phyloP scores from a whole-genome alignment of 2,113 vertebrate species.

The Dasyornis broadbenti region DNA sequence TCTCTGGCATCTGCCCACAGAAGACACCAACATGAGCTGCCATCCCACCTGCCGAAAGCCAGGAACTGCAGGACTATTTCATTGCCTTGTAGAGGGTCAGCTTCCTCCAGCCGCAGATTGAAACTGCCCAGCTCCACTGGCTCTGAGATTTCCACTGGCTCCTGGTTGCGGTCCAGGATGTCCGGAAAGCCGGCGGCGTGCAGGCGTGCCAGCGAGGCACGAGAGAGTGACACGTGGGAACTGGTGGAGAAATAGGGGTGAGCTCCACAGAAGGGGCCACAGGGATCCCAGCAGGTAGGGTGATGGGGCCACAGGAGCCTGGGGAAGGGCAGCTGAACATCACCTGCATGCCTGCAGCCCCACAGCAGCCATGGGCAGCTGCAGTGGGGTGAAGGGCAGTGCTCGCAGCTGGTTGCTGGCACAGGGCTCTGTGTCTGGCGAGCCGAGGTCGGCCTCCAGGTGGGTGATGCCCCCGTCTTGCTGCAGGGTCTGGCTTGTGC shows the following conservation, averaged over 20 bases:
- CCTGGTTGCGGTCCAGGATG: slow-evolving; percentile 74
- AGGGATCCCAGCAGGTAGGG: fast-evolving
- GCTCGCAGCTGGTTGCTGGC: slow-evolving; percentile 72
- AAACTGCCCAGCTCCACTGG: slow-evolving; percentile 68
- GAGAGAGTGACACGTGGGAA: slow-evolving; percentile 71
- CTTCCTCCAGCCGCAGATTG: slow-evolving; percentile 78
- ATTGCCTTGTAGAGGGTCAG: slow-evolving; percentile 80
- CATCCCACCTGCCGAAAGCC: slow-evolving; percentile 83
- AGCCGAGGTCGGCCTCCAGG: slow-evolving; percentile 72
- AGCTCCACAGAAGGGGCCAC: fast-evolving
- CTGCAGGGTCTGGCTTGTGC: slow-evolving; percentile 3
- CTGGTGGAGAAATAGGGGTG: slow-evolving; percentile 29
- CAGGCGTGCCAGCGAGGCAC: slow-evolving; percentile 78
- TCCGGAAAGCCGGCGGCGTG: slow-evolving; percentile 79
- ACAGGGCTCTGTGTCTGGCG: background rate
- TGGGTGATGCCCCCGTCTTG: slow-evolving; percentile 67
- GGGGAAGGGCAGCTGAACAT: background rate
- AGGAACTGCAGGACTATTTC: slow-evolving; percentile 90
- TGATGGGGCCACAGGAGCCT: fast-evolving
- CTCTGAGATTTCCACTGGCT: slow-evolving; percentile 77
- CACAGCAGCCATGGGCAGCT: slow-evolving; percentile 79
- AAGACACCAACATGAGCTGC: background rate
- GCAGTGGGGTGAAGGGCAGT: slow-evolving; percentile 83
- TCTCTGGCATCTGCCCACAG: background rate
- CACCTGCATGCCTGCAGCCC: slow-evolving; percentile 80